Conservation (phyloP, 2,888 invertebrate genomes). For the Calliopum simillimum region DNA sequence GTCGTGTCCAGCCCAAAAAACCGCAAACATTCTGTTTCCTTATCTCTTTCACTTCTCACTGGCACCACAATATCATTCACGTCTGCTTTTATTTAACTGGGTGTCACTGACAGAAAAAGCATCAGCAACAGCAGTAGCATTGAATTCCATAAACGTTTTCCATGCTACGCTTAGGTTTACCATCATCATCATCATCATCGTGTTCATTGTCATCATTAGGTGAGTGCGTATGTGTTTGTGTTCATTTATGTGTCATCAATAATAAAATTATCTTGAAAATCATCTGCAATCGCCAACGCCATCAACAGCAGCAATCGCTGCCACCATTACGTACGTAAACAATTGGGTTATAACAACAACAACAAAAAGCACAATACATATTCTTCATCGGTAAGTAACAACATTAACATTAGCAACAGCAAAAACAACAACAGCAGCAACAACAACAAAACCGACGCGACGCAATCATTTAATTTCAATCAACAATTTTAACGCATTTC, state of each 20-base stretch:
- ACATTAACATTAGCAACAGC: neutral
- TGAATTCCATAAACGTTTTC: constrained; percentile 12
- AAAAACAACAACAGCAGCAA: neutral
- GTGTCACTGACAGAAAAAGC: constrained; percentile 2
- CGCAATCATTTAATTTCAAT: constrained; percentile 21
- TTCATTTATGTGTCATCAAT: constrained; percentile 14
- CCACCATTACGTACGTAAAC: neutral
- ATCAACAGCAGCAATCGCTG: neutral
- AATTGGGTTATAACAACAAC: neutral
- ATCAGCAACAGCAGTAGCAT: neutral
- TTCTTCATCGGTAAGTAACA: neutral
- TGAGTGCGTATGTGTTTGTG: neutral
- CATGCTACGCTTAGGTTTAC: constrained; percentile 2
- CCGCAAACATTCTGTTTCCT: constrained; percentile 12
- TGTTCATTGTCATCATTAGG: neutral
- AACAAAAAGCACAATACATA: neutral
- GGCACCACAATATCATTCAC: neutral
- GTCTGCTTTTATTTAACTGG: constrained; percentile 2
- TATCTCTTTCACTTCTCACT: neutral
- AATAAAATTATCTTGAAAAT: neutral
- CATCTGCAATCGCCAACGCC: neutral
- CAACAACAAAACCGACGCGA: constrained; percentile 1
- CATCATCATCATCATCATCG: neutral
- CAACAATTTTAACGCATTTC: constrained; percentile 28
- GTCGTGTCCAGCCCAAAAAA: constrained; percentile 18